phyloP scores from a whole-genome alignment of 2,888 invertebrate species.

The Cerceris rybyensis region DNA sequence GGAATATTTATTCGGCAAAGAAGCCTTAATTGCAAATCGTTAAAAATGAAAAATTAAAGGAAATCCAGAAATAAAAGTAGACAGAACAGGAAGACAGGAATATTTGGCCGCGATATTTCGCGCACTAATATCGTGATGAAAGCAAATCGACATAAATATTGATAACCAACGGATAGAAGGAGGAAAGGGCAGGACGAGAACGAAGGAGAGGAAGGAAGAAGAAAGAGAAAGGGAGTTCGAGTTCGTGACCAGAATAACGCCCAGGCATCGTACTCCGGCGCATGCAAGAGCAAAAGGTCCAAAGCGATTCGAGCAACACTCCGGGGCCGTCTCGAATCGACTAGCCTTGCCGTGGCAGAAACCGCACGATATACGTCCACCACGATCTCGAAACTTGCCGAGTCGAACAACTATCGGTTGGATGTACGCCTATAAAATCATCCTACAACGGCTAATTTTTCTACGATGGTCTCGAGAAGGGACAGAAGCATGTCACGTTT shows the following conservation, averaged over 20 bases:
- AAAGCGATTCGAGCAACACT: conserved; percentile 60
- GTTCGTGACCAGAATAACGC: conserved; percentile 75
- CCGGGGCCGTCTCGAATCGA: conserved; percentile 45
- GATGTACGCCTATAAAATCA: too few relatives aligned
- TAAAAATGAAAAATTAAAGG: conserved; percentile 1
- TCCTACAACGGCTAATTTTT: too few relatives aligned
- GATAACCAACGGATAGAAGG: conserved; percentile 45
- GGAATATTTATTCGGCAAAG: neutral
- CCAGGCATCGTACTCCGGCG: conserved; percentile 52
- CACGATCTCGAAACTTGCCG: conserved; percentile 34
- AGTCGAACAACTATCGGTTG: neutral
- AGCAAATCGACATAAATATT: conserved; percentile 58
- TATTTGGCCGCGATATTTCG: conserved; percentile 15
- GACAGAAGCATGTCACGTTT: too few relatives aligned
- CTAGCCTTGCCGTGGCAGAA: conserved; percentile 31
- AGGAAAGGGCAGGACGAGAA: conserved; percentile 24
- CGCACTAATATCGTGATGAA: conserved; percentile 23
- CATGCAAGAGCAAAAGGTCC: conserved; percentile 62
- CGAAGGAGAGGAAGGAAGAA: conserved; percentile 21
- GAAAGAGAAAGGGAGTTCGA: conserved; percentile 63
- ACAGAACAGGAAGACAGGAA: neutral
- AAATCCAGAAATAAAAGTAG: neutral
- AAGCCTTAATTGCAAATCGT: neutral
- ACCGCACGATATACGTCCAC: conserved; percentile 54
- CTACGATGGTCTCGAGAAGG: too few relatives aligned